Conservation (phyloP, 2,888 invertebrate genomes). For the Zeuzera pyrina region DNA sequence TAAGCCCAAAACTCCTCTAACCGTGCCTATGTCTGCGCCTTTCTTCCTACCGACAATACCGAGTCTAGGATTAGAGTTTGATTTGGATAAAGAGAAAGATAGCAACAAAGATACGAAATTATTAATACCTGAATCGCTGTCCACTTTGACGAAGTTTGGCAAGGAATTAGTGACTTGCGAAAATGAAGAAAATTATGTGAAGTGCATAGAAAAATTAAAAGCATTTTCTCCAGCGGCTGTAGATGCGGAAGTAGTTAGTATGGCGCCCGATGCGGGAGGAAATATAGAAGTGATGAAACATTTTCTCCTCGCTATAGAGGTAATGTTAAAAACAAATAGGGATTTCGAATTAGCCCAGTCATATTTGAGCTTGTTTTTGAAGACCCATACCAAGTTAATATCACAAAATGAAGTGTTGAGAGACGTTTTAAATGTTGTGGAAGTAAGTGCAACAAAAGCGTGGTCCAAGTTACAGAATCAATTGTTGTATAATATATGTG, state of each 20-base stretch:
- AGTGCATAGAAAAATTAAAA: conserved; percentile 76
- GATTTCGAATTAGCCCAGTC: conserved; percentile 94
- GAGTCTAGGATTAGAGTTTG: conserved; percentile 87
- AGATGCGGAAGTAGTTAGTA: conserved; percentile 88
- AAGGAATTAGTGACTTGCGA: conserved; percentile 72
- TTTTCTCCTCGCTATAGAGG: conserved; percentile 82
- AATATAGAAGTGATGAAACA: conserved; percentile 80
- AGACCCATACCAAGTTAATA: conserved; percentile 79
- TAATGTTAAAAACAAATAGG: conserved; percentile 80
- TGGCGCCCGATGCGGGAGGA: conserved; percentile 83
- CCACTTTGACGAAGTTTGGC: conserved; percentile 80
- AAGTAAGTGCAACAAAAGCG: conserved; percentile 70
- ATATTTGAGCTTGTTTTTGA: conserved; percentile 90
- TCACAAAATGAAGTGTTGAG: conserved; percentile 69
- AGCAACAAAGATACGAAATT: conserved; percentile 61
- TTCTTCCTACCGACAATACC: conserved; percentile 96
- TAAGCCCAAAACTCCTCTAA: conserved; percentile 89
- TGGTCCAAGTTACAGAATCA: conserved; percentile 81
- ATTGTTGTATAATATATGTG: conserved; percentile 82
- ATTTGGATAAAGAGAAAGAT: conserved; percentile 67
- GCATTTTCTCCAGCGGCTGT: conserved; percentile 85
- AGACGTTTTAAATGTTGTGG: conserved; percentile 68
- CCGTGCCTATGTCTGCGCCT: conserved; percentile 90
- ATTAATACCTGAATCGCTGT: conserved; percentile 70
- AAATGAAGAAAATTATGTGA: conserved; percentile 62